A percentile compares a stretch with the other conserved stretches of the same genome.
These are phyloP conservation scores for Colistium nudipinnis DNA, from an alignment of 2,113 vertebrate species.

Conservation along the genomic window DNA sequence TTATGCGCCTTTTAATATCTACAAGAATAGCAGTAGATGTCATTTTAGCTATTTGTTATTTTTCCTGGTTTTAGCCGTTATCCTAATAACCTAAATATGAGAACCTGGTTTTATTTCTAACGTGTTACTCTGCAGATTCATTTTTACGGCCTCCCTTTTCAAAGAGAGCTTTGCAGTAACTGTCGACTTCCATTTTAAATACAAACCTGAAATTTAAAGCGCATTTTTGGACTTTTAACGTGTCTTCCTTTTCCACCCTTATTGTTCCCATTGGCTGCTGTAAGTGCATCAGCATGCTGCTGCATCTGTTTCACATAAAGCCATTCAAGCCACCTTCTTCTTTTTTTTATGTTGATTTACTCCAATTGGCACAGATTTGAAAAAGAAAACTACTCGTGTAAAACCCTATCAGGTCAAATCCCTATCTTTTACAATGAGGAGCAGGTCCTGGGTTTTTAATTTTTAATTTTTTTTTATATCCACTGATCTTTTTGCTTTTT, in stretches of 20 bases:
- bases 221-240: neutral
- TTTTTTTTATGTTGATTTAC: constrained; percentile 1
- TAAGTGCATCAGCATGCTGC: neutral
- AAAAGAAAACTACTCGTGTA: neutral
- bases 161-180: no score
- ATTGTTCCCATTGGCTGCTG: neutral
- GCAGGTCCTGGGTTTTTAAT: neutral
- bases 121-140: neutral
- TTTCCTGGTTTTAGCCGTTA: no score
- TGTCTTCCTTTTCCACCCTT: neutral
- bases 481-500: neutral
- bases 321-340: neutral
- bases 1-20: no score
- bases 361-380: neutral
- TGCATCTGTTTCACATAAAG: neutral
- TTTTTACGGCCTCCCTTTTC: neutral
- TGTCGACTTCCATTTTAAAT: no score
- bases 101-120: neutral
- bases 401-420: neutral
- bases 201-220: no score
- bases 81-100: no score
- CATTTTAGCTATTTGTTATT: no score
- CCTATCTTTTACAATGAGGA: neutral
- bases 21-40: neutral
- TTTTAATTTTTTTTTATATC: no score